Evolutionary conservation across 2,113 vertebrate genomes (phyloP).

Genomic region (Perccottus glenii): DNA sequence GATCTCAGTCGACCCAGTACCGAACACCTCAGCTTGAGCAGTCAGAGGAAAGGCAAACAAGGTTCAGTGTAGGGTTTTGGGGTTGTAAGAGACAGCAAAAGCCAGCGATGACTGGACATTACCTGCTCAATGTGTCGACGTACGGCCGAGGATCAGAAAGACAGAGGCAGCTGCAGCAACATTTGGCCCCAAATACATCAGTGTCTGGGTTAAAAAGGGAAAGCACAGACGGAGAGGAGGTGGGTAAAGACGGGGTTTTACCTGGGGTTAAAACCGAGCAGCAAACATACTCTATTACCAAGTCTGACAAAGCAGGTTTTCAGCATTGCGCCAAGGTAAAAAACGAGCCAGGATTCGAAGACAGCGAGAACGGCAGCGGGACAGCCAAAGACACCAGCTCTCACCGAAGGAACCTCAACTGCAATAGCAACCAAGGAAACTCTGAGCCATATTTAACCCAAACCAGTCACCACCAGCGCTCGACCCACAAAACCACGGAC

Average conservation of each 20-base stretch:
- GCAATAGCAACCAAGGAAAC: slow-evolving; percentile 70
- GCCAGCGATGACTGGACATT: slow-evolving; percentile 96
- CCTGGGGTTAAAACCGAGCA: slow-evolving; percentile 67
- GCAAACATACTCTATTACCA: slow-evolving; percentile 65
- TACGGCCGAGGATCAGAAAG: slow-evolving; percentile 92
- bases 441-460: slow-evolving; percentile 73
- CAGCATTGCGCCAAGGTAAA: slow-evolving; percentile 62
- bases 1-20: slow-evolving; percentile 76
- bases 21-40: slow-evolving; percentile 72
- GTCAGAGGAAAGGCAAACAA: slow-evolving; percentile 71
- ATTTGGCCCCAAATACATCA: slow-evolving; percentile 62
- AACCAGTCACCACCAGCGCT: slow-evolving; percentile 65
- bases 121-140: slow-evolving; percentile 95
- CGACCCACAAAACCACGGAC: slow-evolving; percentile 78
- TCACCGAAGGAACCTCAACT: slow-evolving; percentile 78
- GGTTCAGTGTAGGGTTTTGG: slow-evolving; percentile 84
- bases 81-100: slow-evolving; percentile 85
- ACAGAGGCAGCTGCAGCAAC: slow-evolving; percentile 77
- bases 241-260: slow-evolving; percentile 40
- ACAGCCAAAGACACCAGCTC: slow-evolving; percentile 84
- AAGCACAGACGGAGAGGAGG: slow-evolving; percentile 64
- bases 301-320: slow-evolving; percentile 22
- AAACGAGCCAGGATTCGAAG: slow-evolving; percentile 70
- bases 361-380: slow-evolving; percentile 46
- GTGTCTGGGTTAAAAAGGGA: slow-evolving; percentile 72